Conservation (phyloP, 1,140 invertebrate genomes). For the Anadara kagoshimensis region DNA sequence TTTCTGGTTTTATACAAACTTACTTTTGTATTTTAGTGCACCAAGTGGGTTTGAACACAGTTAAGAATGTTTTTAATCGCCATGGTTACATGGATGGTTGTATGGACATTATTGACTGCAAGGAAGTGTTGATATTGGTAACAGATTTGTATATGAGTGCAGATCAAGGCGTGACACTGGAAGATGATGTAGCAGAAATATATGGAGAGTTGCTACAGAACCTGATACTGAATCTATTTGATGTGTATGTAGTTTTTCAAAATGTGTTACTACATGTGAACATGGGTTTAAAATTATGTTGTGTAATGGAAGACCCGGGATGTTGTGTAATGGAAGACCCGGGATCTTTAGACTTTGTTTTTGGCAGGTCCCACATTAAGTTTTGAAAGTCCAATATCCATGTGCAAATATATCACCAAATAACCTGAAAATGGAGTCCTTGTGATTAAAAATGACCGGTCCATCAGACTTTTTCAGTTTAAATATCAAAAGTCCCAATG, state of each 20-base stretch:
- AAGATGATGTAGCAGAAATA: conserved; percentile 73
- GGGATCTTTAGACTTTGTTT: no score
- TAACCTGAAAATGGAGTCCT: no score
- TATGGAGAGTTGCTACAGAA: conserved; percentile 58
- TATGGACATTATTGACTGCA: conserved; percentile 77
- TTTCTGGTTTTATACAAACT: neutral
- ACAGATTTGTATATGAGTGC: conserved; percentile 80
- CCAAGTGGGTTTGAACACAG: conserved; percentile 76
- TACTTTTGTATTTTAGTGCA: conserved; percentile 74
- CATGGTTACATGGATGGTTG: conserved; percentile 79
- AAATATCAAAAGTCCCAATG: no score
- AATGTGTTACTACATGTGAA: no score
- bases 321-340: no score
- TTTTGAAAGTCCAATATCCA: no score
- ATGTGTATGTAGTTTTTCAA: conserved; percentile 47
- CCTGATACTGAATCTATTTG: conserved; percentile 58
- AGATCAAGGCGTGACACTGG: conserved; percentile 73
- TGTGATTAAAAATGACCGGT: no score
- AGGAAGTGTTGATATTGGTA: conserved; percentile 79
- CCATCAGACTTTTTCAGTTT: no score
- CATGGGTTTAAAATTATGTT: no score
- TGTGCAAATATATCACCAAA: no score
- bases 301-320: neutral
- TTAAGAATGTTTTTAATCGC: conserved; percentile 78
- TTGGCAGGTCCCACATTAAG: no score